A percentile compares a stretch with the other conserved stretches of the same genome.
These are phyloP conservation scores for Plestiodon gilberti DNA, from an alignment of 2,113 vertebrate species.

Conservation along the genomic window DNA sequence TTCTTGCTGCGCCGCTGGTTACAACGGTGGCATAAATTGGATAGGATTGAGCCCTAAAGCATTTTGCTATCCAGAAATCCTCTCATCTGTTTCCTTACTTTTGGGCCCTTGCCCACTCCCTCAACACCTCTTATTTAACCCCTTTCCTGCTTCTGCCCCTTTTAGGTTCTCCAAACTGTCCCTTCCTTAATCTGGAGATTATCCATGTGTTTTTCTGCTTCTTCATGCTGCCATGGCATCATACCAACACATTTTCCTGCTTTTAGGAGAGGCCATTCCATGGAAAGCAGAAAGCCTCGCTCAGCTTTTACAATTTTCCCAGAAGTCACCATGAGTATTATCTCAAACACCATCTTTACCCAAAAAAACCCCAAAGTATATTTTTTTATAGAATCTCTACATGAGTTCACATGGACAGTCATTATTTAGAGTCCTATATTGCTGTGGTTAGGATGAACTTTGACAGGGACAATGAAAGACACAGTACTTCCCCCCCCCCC, in stretches of 20 bases:
- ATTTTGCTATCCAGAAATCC: background rate
- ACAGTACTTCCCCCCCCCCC: background rate
- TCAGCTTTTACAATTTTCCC: background rate
- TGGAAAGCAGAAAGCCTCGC: too few relatives aligned
- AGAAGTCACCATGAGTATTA: background rate
- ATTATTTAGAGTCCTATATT: background rate
- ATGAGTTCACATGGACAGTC: too few relatives aligned
- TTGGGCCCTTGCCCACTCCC: background rate
- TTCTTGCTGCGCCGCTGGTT: too few relatives aligned
- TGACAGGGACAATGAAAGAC: background rate
- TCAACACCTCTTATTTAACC: background rate
- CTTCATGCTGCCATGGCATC: background rate
- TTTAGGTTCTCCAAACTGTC: too few relatives aligned
- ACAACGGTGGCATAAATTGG: too few relatives aligned
- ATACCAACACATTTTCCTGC: background rate
- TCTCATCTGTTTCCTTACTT: background rate
- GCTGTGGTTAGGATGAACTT: background rate
- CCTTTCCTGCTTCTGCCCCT: background rate
- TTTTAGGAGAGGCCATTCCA: background rate
- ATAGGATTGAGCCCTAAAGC: too few relatives aligned
- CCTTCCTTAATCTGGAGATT: background rate
- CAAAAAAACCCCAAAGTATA: too few relatives aligned
- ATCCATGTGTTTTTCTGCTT: background rate
- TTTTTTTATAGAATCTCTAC: background rate
- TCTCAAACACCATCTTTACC: background rate